phyloP scores from a whole-genome alignment of 2,797 vertebrate species.

The Malurus leucopterus region DNA sequence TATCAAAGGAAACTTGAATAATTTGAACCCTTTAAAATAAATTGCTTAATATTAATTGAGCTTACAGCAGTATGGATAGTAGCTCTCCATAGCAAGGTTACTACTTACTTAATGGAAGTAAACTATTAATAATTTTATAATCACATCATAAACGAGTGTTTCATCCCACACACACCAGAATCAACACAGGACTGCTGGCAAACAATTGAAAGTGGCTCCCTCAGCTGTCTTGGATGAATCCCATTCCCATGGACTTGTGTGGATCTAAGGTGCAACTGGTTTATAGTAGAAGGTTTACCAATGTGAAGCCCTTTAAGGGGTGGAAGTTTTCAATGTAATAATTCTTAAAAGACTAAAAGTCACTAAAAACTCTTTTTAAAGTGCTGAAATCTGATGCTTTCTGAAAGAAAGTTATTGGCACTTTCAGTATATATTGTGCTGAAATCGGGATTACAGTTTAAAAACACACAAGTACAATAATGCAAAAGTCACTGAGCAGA shows the following conservation, averaged over 20 bases:
- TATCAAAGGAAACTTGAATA: background rate
- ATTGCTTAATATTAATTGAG: background rate
- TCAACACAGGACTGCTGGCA: background rate
- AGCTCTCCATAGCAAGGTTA: background rate
- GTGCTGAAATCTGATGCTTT: background rate
- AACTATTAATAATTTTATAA: background rate
- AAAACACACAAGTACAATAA: background rate
- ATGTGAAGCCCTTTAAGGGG: background rate
- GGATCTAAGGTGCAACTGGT: background rate
- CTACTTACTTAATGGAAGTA: background rate
- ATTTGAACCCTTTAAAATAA: background rate
- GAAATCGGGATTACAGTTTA: background rate
- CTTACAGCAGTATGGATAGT: background rate
- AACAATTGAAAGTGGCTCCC: background rate
- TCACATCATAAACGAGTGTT: background rate
- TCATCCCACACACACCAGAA: background rate
- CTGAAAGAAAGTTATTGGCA: background rate
- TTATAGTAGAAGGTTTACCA: background rate
- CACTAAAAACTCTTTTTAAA: background rate
- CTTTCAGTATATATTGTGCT: background rate
- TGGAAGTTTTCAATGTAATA: background rate
- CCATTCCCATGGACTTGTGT: background rate
- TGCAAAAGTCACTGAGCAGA: background rate
- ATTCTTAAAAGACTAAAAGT: background rate
- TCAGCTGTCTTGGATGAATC: background rate